phyloP scores from a whole-genome alignment of 1,140 invertebrate species.

The Globodera rostochiensis region DNA sequence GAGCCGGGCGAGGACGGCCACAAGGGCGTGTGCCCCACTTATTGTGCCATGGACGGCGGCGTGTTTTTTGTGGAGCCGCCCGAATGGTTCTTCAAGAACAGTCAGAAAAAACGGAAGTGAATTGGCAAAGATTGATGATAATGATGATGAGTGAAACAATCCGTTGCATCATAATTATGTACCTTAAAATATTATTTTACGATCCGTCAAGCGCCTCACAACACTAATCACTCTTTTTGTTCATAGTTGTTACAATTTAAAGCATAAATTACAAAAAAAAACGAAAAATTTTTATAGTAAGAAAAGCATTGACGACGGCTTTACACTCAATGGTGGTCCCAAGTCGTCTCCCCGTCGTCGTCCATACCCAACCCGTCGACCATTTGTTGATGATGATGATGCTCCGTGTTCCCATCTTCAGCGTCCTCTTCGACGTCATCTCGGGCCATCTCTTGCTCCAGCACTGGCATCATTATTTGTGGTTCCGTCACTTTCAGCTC shows the following conservation, averaged over 20 bases:
- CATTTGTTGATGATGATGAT: not conserved
- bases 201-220: not conserved
- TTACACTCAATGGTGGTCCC: not conserved
- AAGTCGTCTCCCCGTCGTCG: not conserved
- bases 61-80: constrained; percentile 56
- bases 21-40: constrained; percentile 61
- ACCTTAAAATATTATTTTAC: not conserved
- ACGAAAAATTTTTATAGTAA: not conserved
- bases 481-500: constrained; percentile 43
- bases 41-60: constrained; percentile 57
- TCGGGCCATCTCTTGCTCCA: constrained; percentile 7
- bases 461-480: constrained; percentile 28
- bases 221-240: not conserved
- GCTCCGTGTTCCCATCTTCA: not conserved
- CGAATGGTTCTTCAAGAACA: constrained; percentile 58
- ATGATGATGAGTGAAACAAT: too few relatives aligned
- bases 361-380: not conserved
- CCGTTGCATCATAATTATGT: not conserved
- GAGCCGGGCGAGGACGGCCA: constrained; percentile 54
- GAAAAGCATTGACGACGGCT: not conserved
- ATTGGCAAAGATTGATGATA: not conserved
- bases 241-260: constrained; percentile 12
- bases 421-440: not conserved
- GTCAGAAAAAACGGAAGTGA: constrained; percentile 6
- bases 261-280: too few relatives aligned